Percentiles rank a stretch among this genome's conserved stretches.
These are phyloP conservation scores for Serranus cabrilla DNA, from an alignment of 2,797 vertebrate species.

Conservation along the genomic window DNA sequence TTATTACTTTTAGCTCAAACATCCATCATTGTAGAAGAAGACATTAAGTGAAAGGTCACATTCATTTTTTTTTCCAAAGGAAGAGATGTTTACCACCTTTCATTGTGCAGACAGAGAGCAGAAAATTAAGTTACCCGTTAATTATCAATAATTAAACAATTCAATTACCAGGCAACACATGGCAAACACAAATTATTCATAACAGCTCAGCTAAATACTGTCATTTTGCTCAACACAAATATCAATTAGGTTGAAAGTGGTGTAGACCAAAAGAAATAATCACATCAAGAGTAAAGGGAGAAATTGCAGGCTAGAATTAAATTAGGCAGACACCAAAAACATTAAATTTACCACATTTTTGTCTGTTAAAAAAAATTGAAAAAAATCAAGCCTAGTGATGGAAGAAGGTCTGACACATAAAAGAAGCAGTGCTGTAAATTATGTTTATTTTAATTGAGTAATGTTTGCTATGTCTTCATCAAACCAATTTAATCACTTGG, in stretches of 20 bases:
- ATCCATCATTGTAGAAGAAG: neutral
- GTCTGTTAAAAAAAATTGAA: neutral
- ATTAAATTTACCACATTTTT: neutral
- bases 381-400: neutral
- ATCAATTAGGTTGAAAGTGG: neutral
- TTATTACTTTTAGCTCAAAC: conserved; percentile 17
- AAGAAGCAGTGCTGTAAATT: no score
- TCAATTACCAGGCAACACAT: conserved; percentile 13
- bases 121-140: neutral
- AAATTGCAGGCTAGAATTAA: neutral
- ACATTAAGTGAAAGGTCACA: conserved; percentile 11
- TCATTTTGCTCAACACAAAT: conserved; percentile 10
- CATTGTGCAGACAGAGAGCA: neutral
- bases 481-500: neutral
- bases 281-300: neutral
- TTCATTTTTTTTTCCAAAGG: neutral
- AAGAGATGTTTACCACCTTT: neutral
- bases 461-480: no score
- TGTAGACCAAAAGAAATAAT: neutral
- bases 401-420: neutral
- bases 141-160: conserved; percentile 34
- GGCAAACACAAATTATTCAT: conserved; percentile 17
- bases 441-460: neutral
- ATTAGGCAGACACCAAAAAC: neutral
- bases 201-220: conserved; percentile 12